Percentiles rank a stretch among this genome's conserved stretches.
phyloP scores from a whole-genome alignment of 2,797 vertebrate species.

The Malacoraja senta region DNA sequence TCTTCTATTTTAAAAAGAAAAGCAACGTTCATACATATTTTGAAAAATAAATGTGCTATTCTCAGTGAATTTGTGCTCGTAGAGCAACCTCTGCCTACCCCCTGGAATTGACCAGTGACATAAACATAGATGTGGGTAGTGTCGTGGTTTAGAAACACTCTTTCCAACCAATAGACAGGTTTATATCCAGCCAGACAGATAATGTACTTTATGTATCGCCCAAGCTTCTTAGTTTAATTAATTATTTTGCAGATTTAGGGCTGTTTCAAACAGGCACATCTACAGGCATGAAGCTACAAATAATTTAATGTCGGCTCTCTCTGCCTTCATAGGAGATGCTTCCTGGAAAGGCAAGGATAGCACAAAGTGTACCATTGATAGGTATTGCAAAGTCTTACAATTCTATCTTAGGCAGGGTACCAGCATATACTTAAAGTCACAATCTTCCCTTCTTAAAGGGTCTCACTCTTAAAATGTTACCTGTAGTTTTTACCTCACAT shows the following conservation, averaged over 20 bases:
- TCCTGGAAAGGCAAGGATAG: not conserved
- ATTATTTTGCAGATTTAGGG: not conserved
- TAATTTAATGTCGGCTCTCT: not conserved
- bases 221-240: not conserved
- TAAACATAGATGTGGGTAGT: not conserved
- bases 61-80: not conserved
- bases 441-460: not conserved
- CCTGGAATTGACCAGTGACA: not conserved
- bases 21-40: not conserved
- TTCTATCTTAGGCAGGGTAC: not conserved
- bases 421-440: not conserved
- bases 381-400: not conserved
- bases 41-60: not conserved
- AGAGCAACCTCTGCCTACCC: not conserved
- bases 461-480: not conserved
- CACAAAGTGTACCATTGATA: not conserved
- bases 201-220: not conserved
- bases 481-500: not conserved
- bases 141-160: too few species aligned
- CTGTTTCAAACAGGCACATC: not conserved
- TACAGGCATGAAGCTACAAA: not conserved
- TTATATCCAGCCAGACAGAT: not conserved
- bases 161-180: not conserved
- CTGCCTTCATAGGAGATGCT: too few species aligned
- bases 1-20: not conserved